phyloP scores from a whole-genome alignment of 2,888 invertebrate species.

The Ormia ochracea region DNA sequence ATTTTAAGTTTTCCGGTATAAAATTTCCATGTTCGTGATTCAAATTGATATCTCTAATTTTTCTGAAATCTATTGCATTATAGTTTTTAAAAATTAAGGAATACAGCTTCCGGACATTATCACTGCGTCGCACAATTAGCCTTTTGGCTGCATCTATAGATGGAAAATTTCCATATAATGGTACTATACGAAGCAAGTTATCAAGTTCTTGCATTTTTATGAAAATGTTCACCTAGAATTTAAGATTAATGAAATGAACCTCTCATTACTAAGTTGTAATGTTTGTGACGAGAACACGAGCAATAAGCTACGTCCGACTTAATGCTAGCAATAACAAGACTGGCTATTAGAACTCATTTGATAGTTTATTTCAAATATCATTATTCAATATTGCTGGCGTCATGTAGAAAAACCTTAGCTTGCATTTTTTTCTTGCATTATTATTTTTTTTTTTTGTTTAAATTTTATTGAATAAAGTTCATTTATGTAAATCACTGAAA shows the following conservation, averaged over 20 bases:
- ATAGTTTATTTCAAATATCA: no score
- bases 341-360: no score
- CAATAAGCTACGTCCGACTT: no score
- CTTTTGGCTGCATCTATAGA: constrained; percentile 67
- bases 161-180: constrained; percentile 69
- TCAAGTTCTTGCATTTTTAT: constrained; percentile 66
- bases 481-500: no score
- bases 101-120: constrained; percentile 65
- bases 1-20: constrained; percentile 50
- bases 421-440: no score
- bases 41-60: constrained; percentile 50
- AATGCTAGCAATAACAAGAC: no score
- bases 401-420: no score
- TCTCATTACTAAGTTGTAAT: neutral
- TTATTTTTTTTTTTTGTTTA: no score
- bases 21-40: constrained; percentile 47
- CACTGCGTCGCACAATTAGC: constrained; percentile 68
- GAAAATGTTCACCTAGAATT: constrained; percentile 66
- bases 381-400: no score
- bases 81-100: constrained; percentile 25
- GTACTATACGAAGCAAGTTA: constrained; percentile 67
- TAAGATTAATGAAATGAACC: neutral
- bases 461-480: no score
- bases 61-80: constrained; percentile 38
- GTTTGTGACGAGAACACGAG: no score